A percentile compares a stretch with the other conserved stretches of the same genome.
Evolutionary conservation across 2,113 vertebrate genomes (phyloP).

Genomic region (Acrocephalus kingi): DNA sequence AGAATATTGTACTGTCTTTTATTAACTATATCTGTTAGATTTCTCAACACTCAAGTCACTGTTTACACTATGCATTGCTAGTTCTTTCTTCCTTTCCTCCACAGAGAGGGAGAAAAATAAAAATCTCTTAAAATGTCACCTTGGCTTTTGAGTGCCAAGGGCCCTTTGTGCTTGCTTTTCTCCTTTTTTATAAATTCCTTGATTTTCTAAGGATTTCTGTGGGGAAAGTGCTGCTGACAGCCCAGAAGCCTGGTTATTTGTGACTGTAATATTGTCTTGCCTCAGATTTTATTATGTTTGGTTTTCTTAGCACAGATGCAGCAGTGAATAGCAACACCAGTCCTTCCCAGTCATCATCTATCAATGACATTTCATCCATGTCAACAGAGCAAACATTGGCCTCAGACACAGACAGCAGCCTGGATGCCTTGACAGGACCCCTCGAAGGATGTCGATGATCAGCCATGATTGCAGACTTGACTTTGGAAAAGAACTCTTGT

Average conservation of each 20-base stretch:
- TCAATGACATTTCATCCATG: constrained; percentile 99
- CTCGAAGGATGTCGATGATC: constrained; percentile 91
- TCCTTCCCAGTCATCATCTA: constrained; percentile 93
- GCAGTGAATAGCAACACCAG: constrained; percentile 88
- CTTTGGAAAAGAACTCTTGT: constrained; percentile 56
- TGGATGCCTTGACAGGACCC: constrained; percentile 89
- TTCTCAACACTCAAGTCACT: not conserved
- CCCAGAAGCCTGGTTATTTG: not conserved
- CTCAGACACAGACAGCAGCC: constrained; percentile 99
- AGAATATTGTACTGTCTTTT: not conserved
- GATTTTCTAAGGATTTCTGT: not conserved
- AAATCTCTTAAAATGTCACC: not conserved
- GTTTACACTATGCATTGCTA: not conserved
- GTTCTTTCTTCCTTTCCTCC: not conserved
- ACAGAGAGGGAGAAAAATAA: not conserved
- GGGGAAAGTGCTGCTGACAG: not conserved
- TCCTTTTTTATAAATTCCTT: not conserved
- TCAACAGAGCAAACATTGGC: constrained; percentile 98
- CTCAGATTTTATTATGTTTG: constrained; percentile 80
- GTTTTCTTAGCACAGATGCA: constrained; percentile 85
- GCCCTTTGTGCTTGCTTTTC: not conserved
- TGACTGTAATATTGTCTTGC: constrained; percentile 57
- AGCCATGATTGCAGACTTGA: constrained; percentile 36
- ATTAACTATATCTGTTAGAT: not conserved
- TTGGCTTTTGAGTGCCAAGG: not conserved